Base-by-base conservation (phyloP, 2,113 vertebrate species). In the Pseudorhombus dupliciocellatus region DNA sequence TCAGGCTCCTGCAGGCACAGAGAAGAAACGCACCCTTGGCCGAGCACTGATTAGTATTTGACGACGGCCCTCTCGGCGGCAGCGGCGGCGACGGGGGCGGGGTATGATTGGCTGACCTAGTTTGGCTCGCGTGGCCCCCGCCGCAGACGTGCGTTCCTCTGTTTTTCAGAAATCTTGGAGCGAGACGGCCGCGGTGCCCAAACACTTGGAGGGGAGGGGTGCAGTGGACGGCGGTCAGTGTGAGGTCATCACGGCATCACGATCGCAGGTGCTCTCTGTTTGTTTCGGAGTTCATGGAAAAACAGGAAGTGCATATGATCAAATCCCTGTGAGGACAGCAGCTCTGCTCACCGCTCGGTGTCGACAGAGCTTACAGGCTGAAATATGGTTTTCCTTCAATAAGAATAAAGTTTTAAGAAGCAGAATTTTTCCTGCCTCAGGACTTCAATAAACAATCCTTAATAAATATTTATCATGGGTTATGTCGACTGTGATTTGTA, bases 1-100 rank as follows among this genome's bases (percentile, higher is more conserved):
- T 75, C 63, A 63, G 59, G 34, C 44, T 54, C 82, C 82, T 42
- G 26, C 30, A 65, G 88, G 77, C 78, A 18, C 31, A 16, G 37
- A 72, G 79, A 83, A 75, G 74, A 64, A 87, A 76, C 58, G 53
- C 68, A 59, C 83, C 70, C 71, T 75, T 68, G 73, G 75, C 67
- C 46, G 62, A 74, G 63, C 77, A 40, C 64, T 76, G 82, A 89
- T 90, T 80, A 73, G 73, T 57, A 25, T 79, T 80, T 65, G 56
- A 66, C 37, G 58, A 73, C 12, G 73, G 73, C 42, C 20, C 2
- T 34, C 56, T 69, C 68, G 75, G 74, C 22, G 76, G n/a, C n/a
- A n/a, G n/a, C n/a, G n/a, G n/a, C n/a, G n/a, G n/a, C n/a, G n/a
- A n/a, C n/a, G 34, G 34, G 40, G 15, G 15, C 4, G 15, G 40